A percentile compares a stretch with the other conserved stretches of the same genome.
phyloP scores from a whole-genome alignment of 2,797 vertebrate species.

The Argentina silus region DNA sequence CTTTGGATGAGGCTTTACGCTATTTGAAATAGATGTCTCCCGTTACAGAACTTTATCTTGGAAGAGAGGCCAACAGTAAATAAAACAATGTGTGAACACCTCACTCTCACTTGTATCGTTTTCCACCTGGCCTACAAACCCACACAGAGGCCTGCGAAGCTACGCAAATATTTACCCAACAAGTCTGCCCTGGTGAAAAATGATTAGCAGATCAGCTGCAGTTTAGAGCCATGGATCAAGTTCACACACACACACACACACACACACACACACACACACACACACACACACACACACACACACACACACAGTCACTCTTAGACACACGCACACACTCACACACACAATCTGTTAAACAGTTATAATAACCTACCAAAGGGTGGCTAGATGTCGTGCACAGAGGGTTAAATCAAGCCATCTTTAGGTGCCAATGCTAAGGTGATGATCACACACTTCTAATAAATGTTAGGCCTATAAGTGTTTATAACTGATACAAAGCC shows the following conservation, averaged over 20 bases:
- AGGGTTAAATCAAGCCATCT: too few relatives aligned
- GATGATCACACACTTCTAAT: too few relatives aligned
- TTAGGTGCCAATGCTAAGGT: too few relatives aligned
- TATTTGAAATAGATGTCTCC: neutral
- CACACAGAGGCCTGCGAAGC: neutral
- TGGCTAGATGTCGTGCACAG: too few relatives aligned
- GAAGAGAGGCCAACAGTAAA: neutral
- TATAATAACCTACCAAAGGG: too few relatives aligned
- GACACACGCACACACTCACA: too few relatives aligned
- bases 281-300: too few relatives aligned
- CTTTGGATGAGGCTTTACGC: too few relatives aligned
- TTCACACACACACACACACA: neutral
- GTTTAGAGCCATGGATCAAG: neutral
- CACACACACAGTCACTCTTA: too few relatives aligned
- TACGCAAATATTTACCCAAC: neutral
- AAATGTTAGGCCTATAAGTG: too few relatives aligned
- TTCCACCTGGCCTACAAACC: neutral
- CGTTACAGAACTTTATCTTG: neutral
- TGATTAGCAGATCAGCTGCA: neutral
- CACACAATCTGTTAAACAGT: too few relatives aligned
- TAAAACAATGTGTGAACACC: neutral
- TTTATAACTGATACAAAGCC: too few relatives aligned
- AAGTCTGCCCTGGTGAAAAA: neutral
- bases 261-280: neutral
- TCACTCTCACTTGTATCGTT: neutral